phyloP scores from a whole-genome alignment of 2,797 vertebrate species.

The Glossophaga mutica region DNA sequence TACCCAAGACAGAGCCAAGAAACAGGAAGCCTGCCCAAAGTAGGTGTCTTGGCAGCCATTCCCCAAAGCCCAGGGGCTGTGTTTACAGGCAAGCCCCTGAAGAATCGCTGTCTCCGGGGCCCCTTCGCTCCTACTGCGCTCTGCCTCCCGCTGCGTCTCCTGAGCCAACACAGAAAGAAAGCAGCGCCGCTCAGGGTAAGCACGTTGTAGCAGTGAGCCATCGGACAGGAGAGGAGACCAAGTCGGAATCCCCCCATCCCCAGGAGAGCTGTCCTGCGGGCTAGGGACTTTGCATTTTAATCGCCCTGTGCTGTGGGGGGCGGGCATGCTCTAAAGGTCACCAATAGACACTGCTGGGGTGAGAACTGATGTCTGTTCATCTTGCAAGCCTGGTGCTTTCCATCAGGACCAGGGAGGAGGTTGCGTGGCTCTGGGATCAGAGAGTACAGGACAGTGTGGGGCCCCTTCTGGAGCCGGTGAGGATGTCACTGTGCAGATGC shows the following conservation, averaged over 20 bases:
- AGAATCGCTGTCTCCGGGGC: not conserved
- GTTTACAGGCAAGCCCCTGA: not conserved
- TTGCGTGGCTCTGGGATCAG: not conserved
- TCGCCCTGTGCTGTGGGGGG: not conserved
- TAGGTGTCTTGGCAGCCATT: fast-evolving
- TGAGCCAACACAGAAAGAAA: not conserved
- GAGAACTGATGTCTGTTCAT: not conserved
- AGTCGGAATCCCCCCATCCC: not conserved
- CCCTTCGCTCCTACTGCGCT: not conserved
- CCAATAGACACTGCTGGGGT: not conserved
- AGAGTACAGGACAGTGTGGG: not conserved
- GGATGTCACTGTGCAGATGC: fast-evolving
- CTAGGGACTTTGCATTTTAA: not conserved
- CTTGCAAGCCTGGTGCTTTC: not conserved
- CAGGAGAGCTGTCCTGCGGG: not conserved
- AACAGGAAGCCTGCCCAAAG: not conserved
- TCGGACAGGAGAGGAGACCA: not conserved
- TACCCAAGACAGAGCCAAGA: not conserved
- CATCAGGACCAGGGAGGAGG: not conserved
- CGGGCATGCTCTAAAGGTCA: not conserved
- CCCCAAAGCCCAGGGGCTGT: not conserved
- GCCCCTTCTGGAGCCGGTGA: not conserved
- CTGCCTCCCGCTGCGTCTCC: not conserved
- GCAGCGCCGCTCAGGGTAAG: fast-evolving
- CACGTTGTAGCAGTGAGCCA: fast-evolving